Conservation (phyloP, 2,797 vertebrate genomes). For the Momotus momota region DNA sequence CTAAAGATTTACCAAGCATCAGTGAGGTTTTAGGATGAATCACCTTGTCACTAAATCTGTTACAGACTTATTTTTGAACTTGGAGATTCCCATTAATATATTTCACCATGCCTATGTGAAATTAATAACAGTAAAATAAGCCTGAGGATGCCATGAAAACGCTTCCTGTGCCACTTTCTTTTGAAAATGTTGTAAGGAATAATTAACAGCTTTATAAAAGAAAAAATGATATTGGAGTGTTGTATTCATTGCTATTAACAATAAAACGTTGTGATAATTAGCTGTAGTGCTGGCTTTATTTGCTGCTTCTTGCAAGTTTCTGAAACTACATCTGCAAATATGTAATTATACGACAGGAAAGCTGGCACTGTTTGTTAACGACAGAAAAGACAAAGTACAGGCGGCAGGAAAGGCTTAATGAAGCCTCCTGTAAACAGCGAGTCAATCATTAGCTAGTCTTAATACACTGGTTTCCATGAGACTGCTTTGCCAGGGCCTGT, state of each 20-base stretch:
- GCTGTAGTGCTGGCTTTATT: background rate
- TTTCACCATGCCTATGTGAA: background rate
- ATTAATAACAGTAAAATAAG: background rate
- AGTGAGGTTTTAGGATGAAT: background rate
- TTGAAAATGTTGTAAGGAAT: background rate
- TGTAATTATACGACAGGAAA: background rate
- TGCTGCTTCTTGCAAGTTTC: background rate
- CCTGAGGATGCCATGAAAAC: background rate
- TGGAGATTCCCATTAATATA: background rate
- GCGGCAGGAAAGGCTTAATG: background rate
- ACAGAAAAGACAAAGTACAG: background rate
- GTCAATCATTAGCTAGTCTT: conserved; percentile 30
- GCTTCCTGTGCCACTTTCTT: background rate
- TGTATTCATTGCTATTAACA: background rate
- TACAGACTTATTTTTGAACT: background rate
- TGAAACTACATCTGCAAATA: background rate
- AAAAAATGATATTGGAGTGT: background rate
- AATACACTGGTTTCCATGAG: background rate
- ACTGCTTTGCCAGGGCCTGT: background rate
- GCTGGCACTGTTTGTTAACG: background rate
- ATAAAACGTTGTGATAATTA: background rate
- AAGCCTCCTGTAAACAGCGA: conserved; percentile 25
- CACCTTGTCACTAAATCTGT: background rate
- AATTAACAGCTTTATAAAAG: background rate
- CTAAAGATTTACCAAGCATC: background rate